Evolutionary conservation across 2,888 invertebrate genomes (phyloP).

Genomic region (Stenodera caucasica): DNA sequence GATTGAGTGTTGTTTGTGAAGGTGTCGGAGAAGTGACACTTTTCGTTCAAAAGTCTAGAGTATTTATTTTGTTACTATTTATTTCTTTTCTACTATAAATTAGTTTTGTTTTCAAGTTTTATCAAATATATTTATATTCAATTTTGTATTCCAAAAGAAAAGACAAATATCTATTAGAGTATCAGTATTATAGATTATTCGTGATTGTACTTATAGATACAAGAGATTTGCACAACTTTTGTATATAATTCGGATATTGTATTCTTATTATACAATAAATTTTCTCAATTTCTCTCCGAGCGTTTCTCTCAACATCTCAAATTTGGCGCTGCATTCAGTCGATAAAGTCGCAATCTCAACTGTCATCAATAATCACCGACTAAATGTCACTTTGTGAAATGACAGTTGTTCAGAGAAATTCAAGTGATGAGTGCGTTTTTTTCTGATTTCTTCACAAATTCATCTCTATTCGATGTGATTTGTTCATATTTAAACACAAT

Average conservation of each 20-base stretch:
- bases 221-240: background rate
- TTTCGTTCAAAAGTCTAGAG: background rate
- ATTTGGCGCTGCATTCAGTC: background rate
- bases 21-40: constrained; percentile 13
- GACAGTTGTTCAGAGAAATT: constrained; percentile 20
- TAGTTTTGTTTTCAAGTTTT: background rate
- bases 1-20: constrained; percentile 18
- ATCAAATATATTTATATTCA: background rate
- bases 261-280: constrained; percentile 5
- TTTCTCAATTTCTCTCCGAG: background rate
- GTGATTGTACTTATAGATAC: constrained; percentile 10
- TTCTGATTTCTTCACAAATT: constrained; percentile 48
- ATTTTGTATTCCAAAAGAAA: constrained; percentile 2
- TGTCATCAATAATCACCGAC: no score
- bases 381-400: constrained; percentile 8
- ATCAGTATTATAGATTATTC: constrained; percentile 10
- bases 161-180: constrained; percentile 1
- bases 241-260: constrained; percentile 8
- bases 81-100: background rate
- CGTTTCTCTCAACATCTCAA: background rate
- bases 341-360: no score
- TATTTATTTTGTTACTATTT: constrained; percentile 10
- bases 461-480: constrained; percentile 49
- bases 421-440: constrained; percentile 51
- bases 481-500: constrained; percentile 42